Percentiles rank a stretch among this genome's conserved stretches.
Evolutionary conservation across 1,140 invertebrate species (phyloP).

Genomic region (Brachionus paranguensis): DNA sequence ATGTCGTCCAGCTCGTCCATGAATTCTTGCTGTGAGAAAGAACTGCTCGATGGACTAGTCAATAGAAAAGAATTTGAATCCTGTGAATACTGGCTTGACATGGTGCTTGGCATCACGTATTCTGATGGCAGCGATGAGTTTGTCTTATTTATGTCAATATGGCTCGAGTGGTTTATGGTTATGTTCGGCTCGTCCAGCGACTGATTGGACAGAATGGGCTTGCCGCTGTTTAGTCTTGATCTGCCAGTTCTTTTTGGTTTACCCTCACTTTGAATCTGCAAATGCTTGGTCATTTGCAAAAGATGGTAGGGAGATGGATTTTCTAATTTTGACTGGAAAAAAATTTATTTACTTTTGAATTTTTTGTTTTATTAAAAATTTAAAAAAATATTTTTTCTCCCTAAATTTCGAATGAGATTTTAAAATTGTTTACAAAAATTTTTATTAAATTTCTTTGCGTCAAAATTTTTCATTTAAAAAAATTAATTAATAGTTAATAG

Average conservation of each 20-base stretch:
- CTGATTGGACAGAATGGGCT: constrained; percentile 28
- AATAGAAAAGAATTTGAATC: not conserved
- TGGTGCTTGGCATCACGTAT: not conserved
- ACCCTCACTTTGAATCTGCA: not conserved
- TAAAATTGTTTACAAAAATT: too few relatives aligned
- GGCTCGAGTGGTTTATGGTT: not conserved
- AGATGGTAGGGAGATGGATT: constrained; percentile 86
- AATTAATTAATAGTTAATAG: too few relatives aligned
- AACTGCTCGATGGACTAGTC: constrained; percentile 20
- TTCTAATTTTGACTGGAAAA: constrained; percentile 66
- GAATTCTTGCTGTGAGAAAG: constrained; percentile 23
- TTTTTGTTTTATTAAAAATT: too few relatives aligned
- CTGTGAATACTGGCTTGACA: constrained; percentile 8
- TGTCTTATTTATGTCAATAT: not conserved
- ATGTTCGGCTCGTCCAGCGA: constrained; percentile 38
- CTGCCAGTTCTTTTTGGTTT: constrained; percentile 45
- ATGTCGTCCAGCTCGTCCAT: constrained; percentile 25
- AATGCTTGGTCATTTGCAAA: constrained; percentile 67
- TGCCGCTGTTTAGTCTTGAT: constrained; percentile 51
- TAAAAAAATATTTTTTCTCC: too few relatives aligned
- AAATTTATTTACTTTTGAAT: not conserved
- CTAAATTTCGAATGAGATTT: too few relatives aligned
- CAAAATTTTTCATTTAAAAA: too few relatives aligned
- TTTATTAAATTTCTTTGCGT: too few relatives aligned
- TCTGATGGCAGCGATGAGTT: not conserved